These are phyloP conservation scores for Sebastes vulpes DNA, from an alignment of 2,797 vertebrate genomes.

Conservation along the genomic window DNA sequence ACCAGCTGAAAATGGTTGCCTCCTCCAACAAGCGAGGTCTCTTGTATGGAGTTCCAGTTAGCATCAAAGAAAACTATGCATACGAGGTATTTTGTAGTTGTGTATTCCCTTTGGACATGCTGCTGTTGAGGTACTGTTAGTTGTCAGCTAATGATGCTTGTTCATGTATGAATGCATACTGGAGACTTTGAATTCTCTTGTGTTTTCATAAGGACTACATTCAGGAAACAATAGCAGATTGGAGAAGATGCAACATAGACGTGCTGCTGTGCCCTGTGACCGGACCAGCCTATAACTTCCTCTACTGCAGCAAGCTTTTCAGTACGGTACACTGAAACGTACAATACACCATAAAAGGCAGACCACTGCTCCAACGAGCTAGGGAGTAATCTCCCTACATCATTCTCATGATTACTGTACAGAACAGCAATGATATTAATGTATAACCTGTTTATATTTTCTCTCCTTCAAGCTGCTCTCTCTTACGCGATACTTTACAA, in stretches of 20 bases:
- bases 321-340: constrained; percentile 73
- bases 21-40: constrained; percentile 78
- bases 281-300: constrained; percentile 88
- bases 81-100: constrained; percentile 80
- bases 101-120: constrained; percentile 56
- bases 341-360: background rate
- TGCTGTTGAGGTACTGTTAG: constrained; percentile 85
- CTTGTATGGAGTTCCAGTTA: constrained; percentile 90
- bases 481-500: constrained; percentile 88
- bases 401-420: background rate
- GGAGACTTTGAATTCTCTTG: background rate
- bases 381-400: background rate
- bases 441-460: background rate
- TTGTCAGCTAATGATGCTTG: background rate
- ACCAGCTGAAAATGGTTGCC: constrained; percentile 73
- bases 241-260: constrained; percentile 90
- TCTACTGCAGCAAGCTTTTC: constrained; percentile 76
- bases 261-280: constrained; percentile 92
- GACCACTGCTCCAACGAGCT: background rate
- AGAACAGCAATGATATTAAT: background rate
- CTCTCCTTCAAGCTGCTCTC: constrained; percentile 66
- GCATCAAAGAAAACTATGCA: constrained; percentile 88
- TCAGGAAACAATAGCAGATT: constrained; percentile 86
- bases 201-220: constrained; percentile 84
- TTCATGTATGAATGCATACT: background rate